phyloP scores from a whole-genome alignment of 2,113 vertebrate genomes.

The Sebastes schlegelii region DNA sequence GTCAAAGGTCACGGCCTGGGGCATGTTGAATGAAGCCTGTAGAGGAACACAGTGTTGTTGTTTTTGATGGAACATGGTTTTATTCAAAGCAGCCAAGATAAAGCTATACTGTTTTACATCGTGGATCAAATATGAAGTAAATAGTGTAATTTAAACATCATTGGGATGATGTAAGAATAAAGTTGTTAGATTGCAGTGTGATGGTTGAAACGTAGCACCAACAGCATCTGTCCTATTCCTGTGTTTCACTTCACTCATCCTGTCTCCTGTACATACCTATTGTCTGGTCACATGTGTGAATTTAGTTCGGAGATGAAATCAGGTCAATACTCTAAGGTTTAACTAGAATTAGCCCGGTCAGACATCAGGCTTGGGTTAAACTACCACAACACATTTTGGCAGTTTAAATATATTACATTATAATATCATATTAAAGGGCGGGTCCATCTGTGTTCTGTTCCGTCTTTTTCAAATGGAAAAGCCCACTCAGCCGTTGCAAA shows the following conservation, averaged over 20 bases:
- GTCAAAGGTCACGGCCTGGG: constrained; percentile 66
- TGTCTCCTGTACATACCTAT: too few relatives aligned
- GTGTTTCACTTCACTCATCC: neutral
- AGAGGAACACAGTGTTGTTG: neutral
- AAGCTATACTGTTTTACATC: neutral
- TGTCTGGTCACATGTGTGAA: too few relatives aligned
- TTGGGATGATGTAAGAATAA: neutral
- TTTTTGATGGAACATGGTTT: neutral
- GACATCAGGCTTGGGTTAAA: too few relatives aligned
- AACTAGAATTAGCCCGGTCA: too few relatives aligned
- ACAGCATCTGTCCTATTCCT: neutral
- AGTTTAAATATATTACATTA: neutral
- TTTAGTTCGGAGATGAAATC: too few relatives aligned
- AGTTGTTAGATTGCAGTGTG: neutral
- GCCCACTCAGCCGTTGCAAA: too few relatives aligned
- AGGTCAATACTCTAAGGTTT: too few relatives aligned
- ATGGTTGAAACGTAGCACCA: neutral
- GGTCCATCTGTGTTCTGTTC: too few relatives aligned
- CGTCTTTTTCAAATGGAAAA: too few relatives aligned
- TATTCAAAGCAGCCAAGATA: neutral
- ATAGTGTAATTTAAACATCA: neutral
- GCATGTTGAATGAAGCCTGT: constrained; percentile 76
- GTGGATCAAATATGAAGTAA: neutral
- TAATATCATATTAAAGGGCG: neutral
- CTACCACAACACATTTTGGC: too few relatives aligned